Conservation (phyloP, 1,140 invertebrate genomes). For the Agrypnia vestita region DNA sequence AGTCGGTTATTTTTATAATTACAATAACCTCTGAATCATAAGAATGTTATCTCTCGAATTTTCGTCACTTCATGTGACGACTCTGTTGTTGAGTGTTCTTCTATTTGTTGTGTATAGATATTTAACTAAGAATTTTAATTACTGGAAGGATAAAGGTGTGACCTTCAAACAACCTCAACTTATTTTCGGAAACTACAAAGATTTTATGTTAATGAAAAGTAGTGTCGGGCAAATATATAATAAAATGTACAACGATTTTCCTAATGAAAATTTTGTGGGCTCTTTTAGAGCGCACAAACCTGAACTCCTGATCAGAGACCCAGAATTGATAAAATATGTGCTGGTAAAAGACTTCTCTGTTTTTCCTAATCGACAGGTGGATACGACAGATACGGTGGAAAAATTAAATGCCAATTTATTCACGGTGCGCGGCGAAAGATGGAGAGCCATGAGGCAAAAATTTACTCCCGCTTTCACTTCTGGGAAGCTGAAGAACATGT, state of each 20-base stretch:
- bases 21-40: too few species aligned
- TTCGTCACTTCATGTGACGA: too few species aligned
- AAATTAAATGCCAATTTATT: too few species aligned
- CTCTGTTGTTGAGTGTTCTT: neutral
- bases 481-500: too few species aligned
- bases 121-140: conserved; percentile 8
- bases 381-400: too few species aligned
- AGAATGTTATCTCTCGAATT: too few species aligned
- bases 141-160: conserved; percentile 69
- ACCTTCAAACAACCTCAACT: conserved; percentile 62
- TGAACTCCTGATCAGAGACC: conserved; percentile 71
- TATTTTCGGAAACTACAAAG: conserved; percentile 64
- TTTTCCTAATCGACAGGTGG: conserved; percentile 66
- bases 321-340: conserved; percentile 72
- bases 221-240: conserved; percentile 44
- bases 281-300: conserved; percentile 68
- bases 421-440: too few species aligned
- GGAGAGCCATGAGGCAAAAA: too few species aligned
- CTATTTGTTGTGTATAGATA: conserved; percentile 26
- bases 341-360: conserved; percentile 74
- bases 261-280: conserved; percentile 63
- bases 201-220: too few species aligned
- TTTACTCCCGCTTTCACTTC: too few species aligned
- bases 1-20: too few species aligned
- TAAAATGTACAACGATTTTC: conserved; percentile 61